A percentile compares a stretch with the other conserved stretches of the same genome.
These are phyloP conservation scores for Adoxophyes honmai DNA, from an alignment of 1,140 invertebrate species.

Conservation along the genomic window DNA sequence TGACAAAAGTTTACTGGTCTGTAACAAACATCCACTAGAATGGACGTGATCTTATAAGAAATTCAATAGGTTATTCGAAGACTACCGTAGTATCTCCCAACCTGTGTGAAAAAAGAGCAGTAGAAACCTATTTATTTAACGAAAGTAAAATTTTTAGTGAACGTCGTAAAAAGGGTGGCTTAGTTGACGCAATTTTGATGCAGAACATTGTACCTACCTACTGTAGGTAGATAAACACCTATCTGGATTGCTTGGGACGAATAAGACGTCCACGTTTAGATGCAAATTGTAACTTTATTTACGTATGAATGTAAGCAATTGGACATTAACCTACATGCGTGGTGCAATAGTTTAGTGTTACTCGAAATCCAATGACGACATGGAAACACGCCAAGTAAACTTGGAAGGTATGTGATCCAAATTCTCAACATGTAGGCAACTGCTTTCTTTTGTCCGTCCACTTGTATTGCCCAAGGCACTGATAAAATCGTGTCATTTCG, in stretches of 20 bases:
- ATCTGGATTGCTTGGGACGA: neutral
- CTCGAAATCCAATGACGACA: slow-evolving; percentile 15
- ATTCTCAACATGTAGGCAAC: neutral
- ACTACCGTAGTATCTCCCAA: too few species aligned
- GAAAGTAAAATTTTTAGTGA: too few species aligned
- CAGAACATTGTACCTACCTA: neutral
- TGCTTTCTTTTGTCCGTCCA: neutral
- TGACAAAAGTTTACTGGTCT: too few species aligned
- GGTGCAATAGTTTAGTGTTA: slow-evolving; percentile 10
- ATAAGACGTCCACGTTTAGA: neutral
- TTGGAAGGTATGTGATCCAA: slow-evolving; percentile 10
- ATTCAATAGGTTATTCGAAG: too few species aligned
- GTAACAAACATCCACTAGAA: too few species aligned
- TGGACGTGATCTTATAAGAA: neutral
- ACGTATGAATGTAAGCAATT: neutral
- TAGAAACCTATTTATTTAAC: too few species aligned
- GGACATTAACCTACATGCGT: slow-evolving; percentile 8
- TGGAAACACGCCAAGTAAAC: slow-evolving; percentile 32
- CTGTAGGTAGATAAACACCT: too few species aligned
- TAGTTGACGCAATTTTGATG: neutral
- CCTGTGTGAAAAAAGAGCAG: too few species aligned
- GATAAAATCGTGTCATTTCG: slow-evolving; percentile 1
- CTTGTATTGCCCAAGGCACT: neutral
- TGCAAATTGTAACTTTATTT: slow-evolving; percentile 3
- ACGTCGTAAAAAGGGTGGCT: neutral